phyloP scores from a whole-genome alignment of 1,140 invertebrate species.

The Brachionus plicatilis region DNA sequence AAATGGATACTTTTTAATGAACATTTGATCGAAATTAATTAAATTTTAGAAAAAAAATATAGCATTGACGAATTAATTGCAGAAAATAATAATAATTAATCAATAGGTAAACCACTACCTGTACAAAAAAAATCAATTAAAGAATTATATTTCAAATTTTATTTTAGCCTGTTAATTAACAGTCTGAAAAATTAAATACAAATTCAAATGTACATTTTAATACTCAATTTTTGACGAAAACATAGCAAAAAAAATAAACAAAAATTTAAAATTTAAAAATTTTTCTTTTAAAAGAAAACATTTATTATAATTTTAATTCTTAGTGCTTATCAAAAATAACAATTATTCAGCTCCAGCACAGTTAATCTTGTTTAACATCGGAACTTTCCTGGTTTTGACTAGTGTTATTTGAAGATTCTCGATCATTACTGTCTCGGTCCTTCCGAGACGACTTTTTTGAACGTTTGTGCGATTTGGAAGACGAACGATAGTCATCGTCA shows the following conservation, averaged over 20 bases:
- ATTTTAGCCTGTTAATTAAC: not conserved
- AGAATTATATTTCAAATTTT: not conserved
- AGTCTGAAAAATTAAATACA: slow-evolving; percentile 9
- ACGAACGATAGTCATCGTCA: slow-evolving; percentile 31
- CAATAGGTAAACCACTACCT: not conserved
- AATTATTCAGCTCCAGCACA: not conserved
- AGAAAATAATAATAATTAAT: not conserved
- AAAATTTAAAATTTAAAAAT: not conserved
- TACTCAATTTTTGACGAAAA: slow-evolving; percentile 9
- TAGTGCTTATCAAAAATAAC: not conserved
- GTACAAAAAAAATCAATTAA: not conserved
- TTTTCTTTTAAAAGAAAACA: slow-evolving; percentile 29
- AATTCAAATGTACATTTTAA: slow-evolving; percentile 30
- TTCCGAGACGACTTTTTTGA: slow-evolving; percentile 39
- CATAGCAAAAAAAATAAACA: slow-evolving; percentile 6
- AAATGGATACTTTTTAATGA: not conserved
- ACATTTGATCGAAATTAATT: not conserved
- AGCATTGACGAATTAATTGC: not conserved
- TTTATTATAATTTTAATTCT: not conserved
- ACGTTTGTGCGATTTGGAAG: not conserved
- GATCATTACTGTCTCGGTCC: slow-evolving; percentile 35
- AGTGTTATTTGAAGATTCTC: slow-evolving; percentile 16
- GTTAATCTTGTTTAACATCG: slow-evolving; percentile 19
- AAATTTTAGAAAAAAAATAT: not conserved
- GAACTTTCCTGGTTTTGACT: slow-evolving; percentile 10